Evolutionary conservation across 2,797 vertebrate genomes (phyloP), one percentile per base, ranked within the genome.

Genomic region (Cichlasoma orientale): DNA sequence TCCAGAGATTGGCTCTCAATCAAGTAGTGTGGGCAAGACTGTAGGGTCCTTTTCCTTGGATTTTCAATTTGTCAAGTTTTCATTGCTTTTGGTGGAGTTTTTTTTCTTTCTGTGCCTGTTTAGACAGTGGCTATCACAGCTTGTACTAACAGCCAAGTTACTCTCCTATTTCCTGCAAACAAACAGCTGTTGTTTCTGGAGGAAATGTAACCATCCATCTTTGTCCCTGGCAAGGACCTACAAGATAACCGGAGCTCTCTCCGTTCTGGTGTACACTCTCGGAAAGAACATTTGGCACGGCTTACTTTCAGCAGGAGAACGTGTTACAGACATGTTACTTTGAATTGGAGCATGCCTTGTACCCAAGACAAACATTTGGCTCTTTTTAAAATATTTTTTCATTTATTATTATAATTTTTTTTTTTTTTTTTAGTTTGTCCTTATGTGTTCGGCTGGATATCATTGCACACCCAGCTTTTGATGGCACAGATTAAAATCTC

Each of bases 141-240:
- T 80, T 36, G 75, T 27, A 56, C 86, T 74, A 90, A 86, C 74
- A 61, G 86, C 68, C 78, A 79, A 63, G 85, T 90, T 86, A 78
- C 79, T 79, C 84, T 74, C 66, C 75, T 7, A 33, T 87, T 90
- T 85, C 90, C 86, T 58, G 52, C 84, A 81, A 88, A 88, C 83
- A 84, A 93, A 77, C 63, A 61, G 66, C 82, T 84, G 88, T 82
- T 89, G 84, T 77, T 85, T 86, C 79, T 83, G 83, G 71, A 82
- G 88, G 86, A 87, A 92, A 87, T 89, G 88, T 80, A 86, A 58
- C 86, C 89, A 90, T 93, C 89, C 84, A 89, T 93, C 92, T 93
- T 90, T 19, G 82, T 93, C 90, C 91, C 80, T 78, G 79, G 77
- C 82, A 71, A 86, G 87, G 84, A 41, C 82, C 69, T 19, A 78